Percentiles rank a stretch among this genome's conserved stretches.
phyloP scores from a whole-genome alignment of 2,888 invertebrate species.

The Philonicus albiceps region DNA sequence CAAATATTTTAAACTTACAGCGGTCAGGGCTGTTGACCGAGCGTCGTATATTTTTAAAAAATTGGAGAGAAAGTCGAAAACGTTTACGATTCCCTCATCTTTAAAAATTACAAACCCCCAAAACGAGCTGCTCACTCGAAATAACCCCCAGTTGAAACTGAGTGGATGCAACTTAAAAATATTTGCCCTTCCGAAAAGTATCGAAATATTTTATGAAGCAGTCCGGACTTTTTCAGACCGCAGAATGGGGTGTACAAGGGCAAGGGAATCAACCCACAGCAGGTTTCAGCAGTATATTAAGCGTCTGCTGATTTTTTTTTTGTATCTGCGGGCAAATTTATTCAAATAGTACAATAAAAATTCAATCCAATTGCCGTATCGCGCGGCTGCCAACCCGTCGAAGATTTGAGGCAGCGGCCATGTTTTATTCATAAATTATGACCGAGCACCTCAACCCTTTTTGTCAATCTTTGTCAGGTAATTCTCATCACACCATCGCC shows the following conservation, averaged over 20 bases:
- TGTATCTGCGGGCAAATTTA: constrained; percentile 5
- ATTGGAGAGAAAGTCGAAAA: neutral
- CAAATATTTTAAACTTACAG: neutral
- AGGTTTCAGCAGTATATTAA: neutral
- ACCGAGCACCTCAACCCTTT: constrained; percentile 1
- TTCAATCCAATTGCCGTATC: constrained; percentile 24
- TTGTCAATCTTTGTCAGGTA: constrained; percentile 5
- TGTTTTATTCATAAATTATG: constrained; percentile 34
- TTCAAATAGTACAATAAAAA: constrained; percentile 32
- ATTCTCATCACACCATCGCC: neutral
- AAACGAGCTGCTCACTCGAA: neutral
- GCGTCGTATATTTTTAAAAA: neutral
- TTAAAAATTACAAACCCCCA: no score
- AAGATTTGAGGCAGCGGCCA: neutral
- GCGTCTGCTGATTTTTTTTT: constrained; percentile 11
- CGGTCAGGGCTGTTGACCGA: neutral
- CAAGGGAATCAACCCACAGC: neutral
- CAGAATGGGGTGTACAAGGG: neutral
- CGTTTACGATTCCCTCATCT: neutral
- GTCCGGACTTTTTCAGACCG: neutral
- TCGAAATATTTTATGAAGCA: neutral
- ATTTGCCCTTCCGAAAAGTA: neutral
- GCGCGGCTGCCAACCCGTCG: neutral
- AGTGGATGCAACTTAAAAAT: neutral
- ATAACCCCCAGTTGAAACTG: neutral